Base-by-base conservation (phyloP, 1,140 invertebrate genomes). In the Atopsyche davidsoni region DNA sequence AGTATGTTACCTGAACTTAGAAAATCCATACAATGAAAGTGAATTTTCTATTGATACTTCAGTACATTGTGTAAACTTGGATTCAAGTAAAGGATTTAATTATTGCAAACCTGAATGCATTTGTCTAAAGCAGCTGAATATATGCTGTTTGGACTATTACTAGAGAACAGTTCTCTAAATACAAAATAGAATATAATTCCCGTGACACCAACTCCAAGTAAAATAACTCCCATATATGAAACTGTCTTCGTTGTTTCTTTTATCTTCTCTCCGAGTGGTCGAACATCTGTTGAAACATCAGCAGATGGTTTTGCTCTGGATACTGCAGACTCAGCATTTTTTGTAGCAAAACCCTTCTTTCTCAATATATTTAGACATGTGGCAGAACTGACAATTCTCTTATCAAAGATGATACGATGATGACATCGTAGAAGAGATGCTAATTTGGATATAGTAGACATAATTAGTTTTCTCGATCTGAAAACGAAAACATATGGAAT, bases 191-290 rank as follows among this genome's bases (percentile, higher is more conserved):
- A 84, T 65, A 95, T 82, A 2, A 84, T 64, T 38, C 81, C 83
- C 18, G 86, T 89, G 0, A 92, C 76, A 17, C 83, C 84, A 34
- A 91, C 61, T 13, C 90, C 89, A 23, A 79, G 65, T 22, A 92
- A 48, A 44, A 93, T 89, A n/a, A 94, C 79, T 9, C 80, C 81
- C 51, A 85, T 76, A 60, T 92, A 92, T 36, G 84, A 86, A 25
- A 78, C 82, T 55, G 89, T 91, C 66, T 91, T 90, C 18, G 86
- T 86, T 22, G 85, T 87, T 70, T 92, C 87, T 71, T 90, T 92
- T 2, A 92, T 87, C 79, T 81, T 83, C 62, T 82, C 79, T 19
- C 79, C 79, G 4, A 83, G 58, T 16, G 80, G 79, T 44, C 75
- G 72, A 2, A 83, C 81, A 68, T 82, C 76, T 4, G 76, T 79